Base-by-base conservation (phyloP, 1,140 invertebrate species). In the Drosophila kohkoa region DNA sequence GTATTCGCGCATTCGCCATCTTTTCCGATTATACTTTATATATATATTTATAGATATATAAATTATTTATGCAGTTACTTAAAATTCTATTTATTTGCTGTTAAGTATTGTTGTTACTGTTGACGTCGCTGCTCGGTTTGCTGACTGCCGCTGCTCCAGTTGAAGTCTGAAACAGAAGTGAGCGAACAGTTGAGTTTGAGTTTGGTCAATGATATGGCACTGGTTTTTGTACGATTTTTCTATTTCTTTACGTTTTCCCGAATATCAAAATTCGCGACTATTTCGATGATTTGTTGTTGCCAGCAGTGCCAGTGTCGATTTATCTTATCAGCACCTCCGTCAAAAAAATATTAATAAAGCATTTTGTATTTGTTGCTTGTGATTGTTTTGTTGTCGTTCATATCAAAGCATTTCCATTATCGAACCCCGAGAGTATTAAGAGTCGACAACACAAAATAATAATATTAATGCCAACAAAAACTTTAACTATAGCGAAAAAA, bases 1-100 rank as follows among this genome's bases (percentile, higher is more conserved):
- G 78, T 75, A 92, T 90, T 5, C 87, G 79, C 15, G 90, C 77
- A 20, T 65, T 64, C 10, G 59, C 48, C 77, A 70, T 71, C 16
- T 59, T 15, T 20, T 49, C 3, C n/a, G 25, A 28, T 28, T 13
- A 32, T 7, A 16, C 7, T 30, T 51, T 49, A 6, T 46, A 64
- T 49, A 32, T 13, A 11, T 25, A 43, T 43, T 43, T 58, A 13
- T 48, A 7, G n/a, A 32, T 55, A 7, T 45, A 55, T 52, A 28
- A 57, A 20, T 57, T 41, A 5, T 43, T 58, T 45, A 2, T 58
- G 4, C 32, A 13, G 16, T 38, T 13, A 7, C 15, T 62, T 43
- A 43, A 41, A 3, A 0, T 38, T 7, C 2, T n/a, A 16, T 41
- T 20, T 58, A 11, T 7, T 20, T 20, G 20, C 1, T 38, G 35